phyloP scores from a whole-genome alignment of 2,888 invertebrate genomes.

The Pyrocoelia pectoralis region DNA sequence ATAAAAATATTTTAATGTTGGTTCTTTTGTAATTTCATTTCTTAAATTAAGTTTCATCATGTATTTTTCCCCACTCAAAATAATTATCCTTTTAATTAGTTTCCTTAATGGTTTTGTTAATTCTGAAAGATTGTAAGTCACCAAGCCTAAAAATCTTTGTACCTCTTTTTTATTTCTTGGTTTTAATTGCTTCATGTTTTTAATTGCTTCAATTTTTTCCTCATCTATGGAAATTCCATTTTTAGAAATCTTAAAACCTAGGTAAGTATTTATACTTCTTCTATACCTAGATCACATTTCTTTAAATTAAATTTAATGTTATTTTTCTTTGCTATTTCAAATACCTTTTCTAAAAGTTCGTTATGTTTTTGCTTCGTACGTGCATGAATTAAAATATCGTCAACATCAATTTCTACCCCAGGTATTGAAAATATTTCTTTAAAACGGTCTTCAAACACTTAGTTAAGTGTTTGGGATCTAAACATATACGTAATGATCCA shows the following conservation, averaged over 20 bases:
- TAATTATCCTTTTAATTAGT: background rate
- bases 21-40: background rate
- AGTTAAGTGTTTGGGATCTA: conserved; percentile 38
- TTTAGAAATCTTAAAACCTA: too few species aligned
- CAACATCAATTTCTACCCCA: conserved; percentile 42
- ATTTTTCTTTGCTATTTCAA: conserved; percentile 17
- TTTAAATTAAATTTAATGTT: conserved; percentile 28
- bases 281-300: conserved; percentile 19
- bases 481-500: conserved; percentile 29
- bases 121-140: conserved; percentile 35
- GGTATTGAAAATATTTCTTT: conserved; percentile 33
- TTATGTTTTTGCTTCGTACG: conserved; percentile 28
- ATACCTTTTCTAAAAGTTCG: conserved; percentile 18
- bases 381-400: conserved; percentile 28
- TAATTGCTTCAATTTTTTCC: conserved; percentile 36
- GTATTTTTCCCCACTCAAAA: background rate
- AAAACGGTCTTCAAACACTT: conserved; percentile 35
- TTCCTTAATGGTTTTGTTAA: conserved; percentile 11
- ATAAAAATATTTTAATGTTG: conserved; percentile 19
- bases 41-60: conserved; percentile 12
- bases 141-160: conserved; percentile 25
- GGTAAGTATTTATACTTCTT: conserved; percentile 13
- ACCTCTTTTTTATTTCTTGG: conserved; percentile 39
- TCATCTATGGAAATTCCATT: conserved; percentile 31
- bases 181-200: conserved; percentile 25